Evolutionary conservation across 2,888 invertebrate genomes (phyloP), one percentile per base, ranked within the genome.

Genomic region (Drosophila yooni): DNA sequence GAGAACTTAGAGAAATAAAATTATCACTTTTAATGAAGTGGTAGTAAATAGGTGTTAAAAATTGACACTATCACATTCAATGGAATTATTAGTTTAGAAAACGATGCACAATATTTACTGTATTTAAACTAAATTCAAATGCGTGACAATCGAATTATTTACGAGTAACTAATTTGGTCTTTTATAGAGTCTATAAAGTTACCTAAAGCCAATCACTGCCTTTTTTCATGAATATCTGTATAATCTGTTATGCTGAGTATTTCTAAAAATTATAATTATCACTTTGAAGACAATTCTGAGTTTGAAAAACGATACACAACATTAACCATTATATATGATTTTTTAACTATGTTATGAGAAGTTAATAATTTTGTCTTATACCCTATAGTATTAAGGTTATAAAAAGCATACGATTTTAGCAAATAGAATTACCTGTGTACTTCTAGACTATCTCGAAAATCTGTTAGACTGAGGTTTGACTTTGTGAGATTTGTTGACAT

Each of bases 401-500:
- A 46, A 25, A 46, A 46, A 25, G 21, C 21, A 21, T 21, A 21
- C 6, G 25, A 54, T 36, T 13, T 18, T 36, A 36, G 21, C 21
- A 15, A 46, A 15, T 8, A 25, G 2, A 25, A 46, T 25, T 25
- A 21, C 15, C 7, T 46, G 15, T 25, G 7, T 3, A 13, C 21
- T 21, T 46, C 11, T 31, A 13, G n/a, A 13, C 46, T 27, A 58
- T 59, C 51, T 38, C 3, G 33, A 38, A 7, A 40, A 29, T 34
- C 36, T 38, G 51, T 29, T 27, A 21, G 34, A 21, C 21, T 34
- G 0, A 27, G 7, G 7, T 52, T 53, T 67, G 50, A 58, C 58
- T 36, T 69, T 70, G 58, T n/a, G 10, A 59, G 54, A 33, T 64
- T 46, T 63, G 52, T 54, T 60, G 59, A 68, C 56, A 53, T 79